Percentiles rank a stretch among this genome's conserved stretches.
phyloP scores from a whole-genome alignment of 2,888 invertebrate species.

The Exephanes ischioxanthus region DNA sequence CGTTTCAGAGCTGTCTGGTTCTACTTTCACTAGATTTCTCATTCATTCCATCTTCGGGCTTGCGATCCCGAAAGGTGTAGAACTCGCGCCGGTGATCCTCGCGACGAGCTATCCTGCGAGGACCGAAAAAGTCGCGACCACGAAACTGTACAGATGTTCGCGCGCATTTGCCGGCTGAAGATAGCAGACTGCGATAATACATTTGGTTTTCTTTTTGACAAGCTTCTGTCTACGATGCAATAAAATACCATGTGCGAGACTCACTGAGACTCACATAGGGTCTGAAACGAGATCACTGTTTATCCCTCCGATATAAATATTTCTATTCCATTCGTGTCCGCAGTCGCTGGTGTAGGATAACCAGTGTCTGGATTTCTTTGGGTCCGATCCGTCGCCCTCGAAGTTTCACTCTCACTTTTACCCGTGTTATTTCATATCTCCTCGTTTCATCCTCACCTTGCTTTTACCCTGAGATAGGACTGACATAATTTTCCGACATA shows the following conservation, averaged over 20 bases:
- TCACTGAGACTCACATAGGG: background rate
- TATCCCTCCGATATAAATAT: constrained; percentile 75
- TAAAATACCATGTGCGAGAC: too few species aligned
- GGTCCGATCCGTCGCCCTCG: constrained; percentile 48
- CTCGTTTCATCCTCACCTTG: constrained; percentile 76
- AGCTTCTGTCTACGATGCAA: background rate
- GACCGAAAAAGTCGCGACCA: constrained; percentile 22
- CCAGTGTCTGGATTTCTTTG: constrained; percentile 12
- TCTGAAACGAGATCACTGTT: constrained; percentile 68
- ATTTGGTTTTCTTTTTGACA: too few species aligned
- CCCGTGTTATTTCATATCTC: constrained; percentile 78
- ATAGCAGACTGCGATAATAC: background rate
- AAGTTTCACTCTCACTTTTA: constrained; percentile 79
- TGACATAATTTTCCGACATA: constrained; percentile 83
- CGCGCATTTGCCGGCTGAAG: background rate
- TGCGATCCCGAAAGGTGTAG: constrained; percentile 1
- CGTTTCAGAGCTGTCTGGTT: constrained; percentile 26
- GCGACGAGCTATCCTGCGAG: constrained; percentile 5
- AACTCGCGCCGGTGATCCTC: constrained; percentile 3
- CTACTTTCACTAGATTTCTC: constrained; percentile 30
- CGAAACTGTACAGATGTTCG: background rate
- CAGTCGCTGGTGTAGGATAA: constrained; percentile 9
- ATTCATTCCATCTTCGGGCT: background rate
- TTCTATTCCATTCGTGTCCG: constrained; percentile 72
- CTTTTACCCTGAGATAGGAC: constrained; percentile 80